These are phyloP conservation scores for Darevskia mixta DNA, from an alignment of 2,797 vertebrate genomes.

Conservation along the genomic window DNA sequence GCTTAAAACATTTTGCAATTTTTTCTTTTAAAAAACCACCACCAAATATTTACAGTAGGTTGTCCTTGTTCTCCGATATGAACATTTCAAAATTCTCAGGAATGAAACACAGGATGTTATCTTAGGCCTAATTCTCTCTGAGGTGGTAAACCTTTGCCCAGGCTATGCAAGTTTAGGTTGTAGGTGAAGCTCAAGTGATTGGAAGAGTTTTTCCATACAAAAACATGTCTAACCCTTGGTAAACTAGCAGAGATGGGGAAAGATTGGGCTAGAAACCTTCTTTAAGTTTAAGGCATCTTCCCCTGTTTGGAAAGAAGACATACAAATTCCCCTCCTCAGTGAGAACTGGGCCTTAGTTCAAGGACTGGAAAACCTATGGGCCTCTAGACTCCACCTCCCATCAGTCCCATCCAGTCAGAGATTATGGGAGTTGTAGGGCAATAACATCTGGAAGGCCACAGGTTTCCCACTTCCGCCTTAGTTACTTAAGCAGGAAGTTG, in stretches of 20 bases:
- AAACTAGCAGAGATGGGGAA: not conserved
- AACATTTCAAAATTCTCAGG: constrained; percentile 28
- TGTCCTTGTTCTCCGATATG: not conserved
- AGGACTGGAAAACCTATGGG: too few species aligned
- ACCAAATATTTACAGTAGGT: constrained; percentile 1
- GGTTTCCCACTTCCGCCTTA: too few species aligned
- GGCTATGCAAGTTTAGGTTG: not conserved
- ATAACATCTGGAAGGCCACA: too few species aligned
- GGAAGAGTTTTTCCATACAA: not conserved
- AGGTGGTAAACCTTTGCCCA: not conserved
- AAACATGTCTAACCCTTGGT: not conserved
- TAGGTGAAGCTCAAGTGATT: not conserved
- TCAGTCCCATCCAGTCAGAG: too few species aligned
- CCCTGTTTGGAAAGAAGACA: not conserved
- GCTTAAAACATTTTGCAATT: not conserved
- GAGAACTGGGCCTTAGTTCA: not conserved
- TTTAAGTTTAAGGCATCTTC: not conserved
- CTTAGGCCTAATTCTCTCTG: not conserved
- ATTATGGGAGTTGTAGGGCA: too few species aligned
- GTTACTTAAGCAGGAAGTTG: not conserved
- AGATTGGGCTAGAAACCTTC: not conserved
- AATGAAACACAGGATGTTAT: constrained; percentile 58
- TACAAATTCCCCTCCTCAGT: not conserved
- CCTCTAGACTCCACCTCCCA: too few species aligned
- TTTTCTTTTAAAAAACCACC: not conserved